These are phyloP conservation scores for Perccottus glenii DNA, from an alignment of 2,113 vertebrate genomes.

Conservation along the genomic window DNA sequence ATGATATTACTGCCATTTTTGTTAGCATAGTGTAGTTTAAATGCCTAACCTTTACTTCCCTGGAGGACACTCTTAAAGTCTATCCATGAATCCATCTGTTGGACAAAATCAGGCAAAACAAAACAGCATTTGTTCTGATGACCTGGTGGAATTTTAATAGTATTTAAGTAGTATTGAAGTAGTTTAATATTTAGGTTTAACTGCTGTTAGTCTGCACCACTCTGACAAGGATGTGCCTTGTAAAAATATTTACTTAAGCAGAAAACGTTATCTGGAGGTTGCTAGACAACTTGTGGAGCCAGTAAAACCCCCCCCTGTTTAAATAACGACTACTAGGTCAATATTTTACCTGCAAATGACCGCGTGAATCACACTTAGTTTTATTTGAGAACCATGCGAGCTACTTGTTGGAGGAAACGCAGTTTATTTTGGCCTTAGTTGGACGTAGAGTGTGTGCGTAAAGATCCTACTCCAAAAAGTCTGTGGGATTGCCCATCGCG, in stretches of 20 bases:
- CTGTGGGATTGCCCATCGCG: constrained; percentile 65
- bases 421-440: constrained; percentile 25
- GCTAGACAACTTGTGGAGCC: constrained; percentile 78
- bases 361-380: constrained; percentile 20
- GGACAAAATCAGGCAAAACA: too few species aligned
- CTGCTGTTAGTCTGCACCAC: background rate
- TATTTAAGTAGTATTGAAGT: too few species aligned
- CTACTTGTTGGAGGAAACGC: constrained; percentile 10
- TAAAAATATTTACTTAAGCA: constrained; percentile 60
- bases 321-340: constrained; percentile 61
- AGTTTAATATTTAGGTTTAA: background rate
- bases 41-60: too few species aligned
- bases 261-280: constrained; percentile 63
- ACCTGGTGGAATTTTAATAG: too few species aligned
- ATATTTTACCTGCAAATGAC: constrained; percentile 51
- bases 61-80: too few species aligned
- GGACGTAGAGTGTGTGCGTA: background rate
- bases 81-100: too few species aligned
- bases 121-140: too few species aligned
- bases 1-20: too few species aligned
- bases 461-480: constrained; percentile 12
- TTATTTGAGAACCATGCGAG: constrained; percentile 17
- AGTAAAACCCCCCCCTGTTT: constrained; percentile 62
- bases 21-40: too few species aligned
- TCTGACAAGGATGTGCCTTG: constrained; percentile 31